These are phyloP conservation scores for Synergus japonicus DNA, from an alignment of 2,888 invertebrate genomes.

Conservation along the genomic window DNA sequence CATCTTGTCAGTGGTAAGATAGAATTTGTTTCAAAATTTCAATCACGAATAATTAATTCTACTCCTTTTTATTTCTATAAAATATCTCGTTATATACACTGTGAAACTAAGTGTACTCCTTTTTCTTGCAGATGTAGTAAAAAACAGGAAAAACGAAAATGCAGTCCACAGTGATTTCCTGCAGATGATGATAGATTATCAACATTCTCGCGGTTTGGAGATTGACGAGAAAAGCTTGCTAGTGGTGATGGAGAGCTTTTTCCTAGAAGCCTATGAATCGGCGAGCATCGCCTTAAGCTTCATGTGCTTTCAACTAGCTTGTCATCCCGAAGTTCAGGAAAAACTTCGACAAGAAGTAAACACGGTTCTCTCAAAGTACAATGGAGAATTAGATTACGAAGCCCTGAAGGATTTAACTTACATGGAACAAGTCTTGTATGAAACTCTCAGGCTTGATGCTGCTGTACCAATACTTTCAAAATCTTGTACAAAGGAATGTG, in stretches of 20 bases:
- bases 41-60: background rate
- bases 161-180: conserved; percentile 76
- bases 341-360: conserved; percentile 77
- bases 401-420: conserved; percentile 77
- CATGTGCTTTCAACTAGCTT: conserved; percentile 76
- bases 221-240: conserved; percentile 62
- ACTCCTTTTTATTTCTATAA: too few species aligned
- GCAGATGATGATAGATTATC: conserved; percentile 70
- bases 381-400: conserved; percentile 76
- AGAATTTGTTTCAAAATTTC: background rate
- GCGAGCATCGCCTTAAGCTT: conserved; percentile 78
- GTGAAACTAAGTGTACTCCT: too few species aligned
- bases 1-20: conserved; percentile 57
- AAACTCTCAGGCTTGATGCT: conserved; percentile 57
- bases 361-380: conserved; percentile 64
- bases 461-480: conserved; percentile 46
- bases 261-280: conserved; percentile 79
- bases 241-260: conserved; percentile 77
- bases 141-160: conserved; percentile 71
- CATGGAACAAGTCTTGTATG: conserved; percentile 76
- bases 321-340: conserved; percentile 76
- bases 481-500: conserved; percentile 52
- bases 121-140: conserved; percentile 76
- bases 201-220: conserved; percentile 66
- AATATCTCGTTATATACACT: too few species aligned